Base-by-base conservation (phyloP, 2,113 vertebrate genomes). In the Upupa epops region DNA sequence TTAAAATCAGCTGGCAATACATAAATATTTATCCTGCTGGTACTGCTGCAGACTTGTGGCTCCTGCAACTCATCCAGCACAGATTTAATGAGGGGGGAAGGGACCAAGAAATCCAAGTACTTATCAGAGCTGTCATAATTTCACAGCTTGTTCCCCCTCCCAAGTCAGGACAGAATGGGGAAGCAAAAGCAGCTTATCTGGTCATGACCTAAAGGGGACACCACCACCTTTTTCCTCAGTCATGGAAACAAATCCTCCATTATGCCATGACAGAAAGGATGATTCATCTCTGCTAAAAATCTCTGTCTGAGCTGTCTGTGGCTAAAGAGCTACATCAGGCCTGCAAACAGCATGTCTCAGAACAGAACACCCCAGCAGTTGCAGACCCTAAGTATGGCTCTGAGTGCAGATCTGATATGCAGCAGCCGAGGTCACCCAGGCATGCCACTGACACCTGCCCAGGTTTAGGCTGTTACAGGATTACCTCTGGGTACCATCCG, bases 1-100 rank as follows among this genome's bases (percentile, higher is more conserved):
- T 75, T 69, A 49, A 89, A 91, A 86, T 51, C 86, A 90, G 32
- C 64, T 34, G 81, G 79, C 92, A 95, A 86, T 64, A 86, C 70
- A 93, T 49, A 93, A 92, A 93, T 93, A 96, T 95, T 94, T 95
- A 94, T 88, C 78, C 92, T 92, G 86, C 51, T 88, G 74, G 36
- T 78, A 79, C 80, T 66, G 70, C 11, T 86, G 28, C 63, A 82
- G 90, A 72, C 6, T 26, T 45, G 28, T 34, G 55, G 40, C 68
- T 91, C 55, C 77, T 55, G 49, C 31, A 90, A 45, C n/a, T 86
- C 60, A 70, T 25, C 40, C 49, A 54, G 58, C n/a, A 84, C 45
- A 72, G n/a, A 86, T 37, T 64, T 71, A 60, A 5, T 46, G 58
- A 78, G 61, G n/a, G 32, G 36, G 28, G 45, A 93, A 15, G 19